Base-by-base conservation (phyloP, 2,888 invertebrate genomes). In the Idaea aversata region DNA sequence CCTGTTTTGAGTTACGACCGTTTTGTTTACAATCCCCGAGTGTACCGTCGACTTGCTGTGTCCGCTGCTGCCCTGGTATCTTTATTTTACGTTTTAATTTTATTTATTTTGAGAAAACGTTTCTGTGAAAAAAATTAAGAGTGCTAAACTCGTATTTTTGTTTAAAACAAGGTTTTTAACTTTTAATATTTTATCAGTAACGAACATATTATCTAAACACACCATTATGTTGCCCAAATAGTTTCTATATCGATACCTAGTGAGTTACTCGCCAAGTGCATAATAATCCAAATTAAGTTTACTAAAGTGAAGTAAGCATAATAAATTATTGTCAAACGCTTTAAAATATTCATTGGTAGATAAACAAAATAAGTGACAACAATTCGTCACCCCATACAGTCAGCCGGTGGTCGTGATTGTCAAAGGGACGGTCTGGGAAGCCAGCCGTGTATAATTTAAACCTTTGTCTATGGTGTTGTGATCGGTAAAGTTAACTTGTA, bases 401-500 rank as follows among this genome's bases (percentile, higher is more conserved):
- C 47, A 47, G 47, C 47, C 47, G 47, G 47, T 47, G 47, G 47
- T 47, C 63, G 64, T 69, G 72, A 74, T 71, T 71, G 84, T 85
- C 83, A 87, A 86, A 86, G 89, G 88, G 86, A 73, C 68, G 64
- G 64, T 64, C 65, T 59, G 59, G 82, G 82, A 87, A 87, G 81
- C 88, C 88, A 81, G 70, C 87, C 91, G 86, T 88, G 86, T 85
- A 85, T 89, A 90, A 91, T 91, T 86, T 86, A 85, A 87, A 83
- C 87, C 84, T 85, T 91, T 91, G 91, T 91, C 90, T 91, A 86
- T 87, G 90, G 88, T 85, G 92, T 89, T 86, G 82, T 88, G 90
- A 89, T 90, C 88, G 88, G 88, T 88, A 89, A 91, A 91, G 89
- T 91, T 91, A 86, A 89, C 85, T 89, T 90, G 86, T 91, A 89